Conservation (phyloP, 2,113 vertebrate species). For the Ceratotherium simum region DNA sequence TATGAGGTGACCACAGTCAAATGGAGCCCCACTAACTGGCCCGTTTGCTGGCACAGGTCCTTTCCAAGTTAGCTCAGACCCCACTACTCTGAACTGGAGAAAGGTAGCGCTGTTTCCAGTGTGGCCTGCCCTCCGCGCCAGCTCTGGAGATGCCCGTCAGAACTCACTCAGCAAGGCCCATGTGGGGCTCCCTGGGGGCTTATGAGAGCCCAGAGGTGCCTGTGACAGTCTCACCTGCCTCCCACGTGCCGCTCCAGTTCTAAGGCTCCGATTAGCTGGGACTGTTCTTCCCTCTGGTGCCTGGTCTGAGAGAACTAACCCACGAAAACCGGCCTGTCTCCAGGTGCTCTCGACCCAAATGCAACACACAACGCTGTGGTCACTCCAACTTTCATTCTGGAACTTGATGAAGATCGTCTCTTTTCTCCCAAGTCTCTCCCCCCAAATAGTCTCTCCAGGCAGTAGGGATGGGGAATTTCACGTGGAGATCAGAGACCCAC, state of each 20-base stretch:
- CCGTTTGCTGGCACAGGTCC: background rate
- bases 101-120: background rate
- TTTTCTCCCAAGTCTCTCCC: background rate
- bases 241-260: background rate
- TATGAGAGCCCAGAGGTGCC: background rate
- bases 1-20: background rate
- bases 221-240: background rate
- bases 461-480: too few species aligned
- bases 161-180: background rate
- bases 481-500: background rate
- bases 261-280: background rate
- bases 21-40: background rate
- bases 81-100: background rate
- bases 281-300: background rate
- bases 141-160: background rate
- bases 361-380: background rate
- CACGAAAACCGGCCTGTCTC: background rate
- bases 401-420: background rate
- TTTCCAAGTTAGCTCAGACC: background rate
- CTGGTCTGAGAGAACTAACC: background rate
- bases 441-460: background rate
- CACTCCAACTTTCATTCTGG: background rate
- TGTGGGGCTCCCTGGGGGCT: too few species aligned
- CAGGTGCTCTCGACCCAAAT: background rate
- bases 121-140: background rate